Conservation (phyloP, 2,113 vertebrate genomes). For the Cynopterus brachyotis region DNA sequence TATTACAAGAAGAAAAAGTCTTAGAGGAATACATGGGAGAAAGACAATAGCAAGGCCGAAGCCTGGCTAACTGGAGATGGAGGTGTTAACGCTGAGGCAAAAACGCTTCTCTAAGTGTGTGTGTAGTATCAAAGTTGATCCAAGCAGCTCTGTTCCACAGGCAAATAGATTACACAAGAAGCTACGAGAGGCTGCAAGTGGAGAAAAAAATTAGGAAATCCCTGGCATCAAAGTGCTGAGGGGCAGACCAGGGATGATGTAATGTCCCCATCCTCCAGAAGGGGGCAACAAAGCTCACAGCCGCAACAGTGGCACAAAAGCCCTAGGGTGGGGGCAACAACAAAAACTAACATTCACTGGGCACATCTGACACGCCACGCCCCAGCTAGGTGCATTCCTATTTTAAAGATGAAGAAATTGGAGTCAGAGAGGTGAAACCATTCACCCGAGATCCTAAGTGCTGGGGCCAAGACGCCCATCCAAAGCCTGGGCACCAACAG, state of each 20-base stretch:
- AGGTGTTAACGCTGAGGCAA: neutral
- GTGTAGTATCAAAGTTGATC: neutral
- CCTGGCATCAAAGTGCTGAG: neutral
- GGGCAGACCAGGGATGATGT: neutral
- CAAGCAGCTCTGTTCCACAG: neutral
- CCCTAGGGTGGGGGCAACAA: neutral
- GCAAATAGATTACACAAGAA: neutral
- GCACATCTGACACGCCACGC: neutral
- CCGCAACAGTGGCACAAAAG: neutral
- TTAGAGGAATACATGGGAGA: neutral
- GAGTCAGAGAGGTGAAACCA: neutral
- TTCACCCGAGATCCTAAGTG: neutral
- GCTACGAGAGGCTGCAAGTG: neutral
- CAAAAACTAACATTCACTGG: neutral
- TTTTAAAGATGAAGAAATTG: neutral
- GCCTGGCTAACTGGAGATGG: neutral
- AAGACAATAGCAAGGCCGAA: neutral
- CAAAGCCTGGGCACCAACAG: neutral
- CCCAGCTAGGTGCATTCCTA: neutral
- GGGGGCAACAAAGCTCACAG: neutral
- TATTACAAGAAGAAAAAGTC: slow-evolving; percentile 50
- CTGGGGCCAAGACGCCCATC: neutral
- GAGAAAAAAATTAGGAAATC: neutral
- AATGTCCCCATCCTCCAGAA: neutral
- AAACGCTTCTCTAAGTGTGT: neutral